These are phyloP conservation scores for Falcaria lacertinaria DNA, from an alignment of 2,888 invertebrate species.

Conservation along the genomic window DNA sequence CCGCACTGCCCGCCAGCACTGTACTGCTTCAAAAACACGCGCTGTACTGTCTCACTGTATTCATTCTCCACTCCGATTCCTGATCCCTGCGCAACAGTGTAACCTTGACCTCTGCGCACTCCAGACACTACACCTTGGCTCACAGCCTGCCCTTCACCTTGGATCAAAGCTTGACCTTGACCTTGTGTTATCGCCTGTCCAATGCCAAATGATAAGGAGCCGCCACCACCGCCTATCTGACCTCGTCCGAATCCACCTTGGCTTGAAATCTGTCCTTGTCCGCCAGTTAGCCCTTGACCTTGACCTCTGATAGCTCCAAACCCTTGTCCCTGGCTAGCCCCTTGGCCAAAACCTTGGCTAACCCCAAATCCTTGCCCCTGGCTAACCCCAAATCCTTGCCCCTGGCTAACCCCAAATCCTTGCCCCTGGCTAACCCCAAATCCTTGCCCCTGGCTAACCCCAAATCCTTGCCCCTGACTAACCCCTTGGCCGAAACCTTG, in stretches of 20 bases:
- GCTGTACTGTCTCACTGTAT: constrained; percentile 42
- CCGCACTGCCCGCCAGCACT: constrained; percentile 58
- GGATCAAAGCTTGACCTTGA: constrained; percentile 18
- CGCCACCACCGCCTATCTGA: constrained; percentile 11
- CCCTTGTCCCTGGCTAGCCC: constrained; percentile 17
- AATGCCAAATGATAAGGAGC: constrained; percentile 7
- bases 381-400: constrained; percentile 18
- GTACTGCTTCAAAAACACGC: constrained; percentile 52
- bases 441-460: constrained; percentile 13
- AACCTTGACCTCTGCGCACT: constrained; percentile 2
- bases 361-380: constrained; percentile 16
- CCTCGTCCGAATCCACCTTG: constrained; percentile 17
- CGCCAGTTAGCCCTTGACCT: constrained; percentile 4
- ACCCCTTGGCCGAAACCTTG: constrained; percentile 24
- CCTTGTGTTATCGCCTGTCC: constrained; percentile 15
- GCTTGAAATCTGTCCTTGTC: constrained; percentile 10
- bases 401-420: constrained; percentile 10
- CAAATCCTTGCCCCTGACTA: constrained; percentile 10
- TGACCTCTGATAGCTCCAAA: constrained; percentile 12
- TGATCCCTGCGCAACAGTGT: constrained; percentile 25
- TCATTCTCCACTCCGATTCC: constrained; percentile 46
- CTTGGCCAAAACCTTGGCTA: constrained; percentile 6
- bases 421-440: constrained; percentile 8
- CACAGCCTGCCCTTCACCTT: constrained; percentile 7
- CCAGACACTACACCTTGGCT: constrained; percentile 12